These are phyloP conservation scores for Yponomeuta plumbellus DNA, from an alignment of 2,888 invertebrate genomes.

Conservation along the genomic window DNA sequence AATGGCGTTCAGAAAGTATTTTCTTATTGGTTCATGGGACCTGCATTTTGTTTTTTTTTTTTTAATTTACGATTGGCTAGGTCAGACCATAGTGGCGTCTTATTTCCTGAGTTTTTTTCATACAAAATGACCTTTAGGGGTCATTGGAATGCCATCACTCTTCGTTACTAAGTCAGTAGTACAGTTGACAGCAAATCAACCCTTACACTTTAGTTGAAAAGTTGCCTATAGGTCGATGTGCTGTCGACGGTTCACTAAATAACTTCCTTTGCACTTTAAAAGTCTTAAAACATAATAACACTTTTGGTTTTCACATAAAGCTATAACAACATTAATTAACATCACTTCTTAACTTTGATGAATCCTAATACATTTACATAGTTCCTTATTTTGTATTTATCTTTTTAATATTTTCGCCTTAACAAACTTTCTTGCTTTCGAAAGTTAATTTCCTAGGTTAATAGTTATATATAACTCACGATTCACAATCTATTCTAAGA, in stretches of 20 bases:
- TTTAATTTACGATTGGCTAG: too few species aligned
- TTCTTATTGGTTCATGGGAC: too few species aligned
- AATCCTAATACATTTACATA: conserved; percentile 42
- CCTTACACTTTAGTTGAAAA: too few species aligned
- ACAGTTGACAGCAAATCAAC: neutral
- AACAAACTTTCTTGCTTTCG: conserved; percentile 24
- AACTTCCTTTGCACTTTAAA: conserved; percentile 24
- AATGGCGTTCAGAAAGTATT: too few species aligned
- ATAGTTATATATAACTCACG: neutral
- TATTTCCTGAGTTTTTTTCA: too few species aligned
- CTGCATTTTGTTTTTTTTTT: too few species aligned
- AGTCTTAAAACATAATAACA: conserved; percentile 71
- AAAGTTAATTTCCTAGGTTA: conserved; percentile 18
- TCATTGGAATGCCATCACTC: too few species aligned
- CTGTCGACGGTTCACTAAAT: conserved; percentile 29
- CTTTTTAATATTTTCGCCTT: conserved; percentile 23
- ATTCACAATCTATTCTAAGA: neutral
- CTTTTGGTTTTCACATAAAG: conserved; percentile 73
- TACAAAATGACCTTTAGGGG: too few species aligned
- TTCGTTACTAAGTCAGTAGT: too few species aligned
- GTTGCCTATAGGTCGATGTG: too few species aligned
- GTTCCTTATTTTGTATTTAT: conserved; percentile 9
- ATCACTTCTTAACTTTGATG: conserved; percentile 54
- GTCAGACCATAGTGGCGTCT: too few species aligned
- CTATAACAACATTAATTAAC: conserved; percentile 74